phyloP scores from a whole-genome alignment of 2,888 invertebrate species.

The Sericinus montela region DNA sequence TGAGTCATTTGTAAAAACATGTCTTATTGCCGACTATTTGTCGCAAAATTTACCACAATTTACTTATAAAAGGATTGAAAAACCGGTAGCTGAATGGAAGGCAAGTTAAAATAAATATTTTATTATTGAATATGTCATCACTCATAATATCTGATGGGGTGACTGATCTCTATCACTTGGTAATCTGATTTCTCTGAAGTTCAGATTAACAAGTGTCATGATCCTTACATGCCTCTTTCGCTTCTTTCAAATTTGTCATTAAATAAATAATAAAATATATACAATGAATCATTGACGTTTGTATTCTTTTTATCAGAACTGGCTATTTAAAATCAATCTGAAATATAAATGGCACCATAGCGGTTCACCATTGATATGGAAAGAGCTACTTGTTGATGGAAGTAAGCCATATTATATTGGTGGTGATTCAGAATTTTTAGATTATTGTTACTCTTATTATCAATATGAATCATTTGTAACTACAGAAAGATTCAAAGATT shows the following conservation, averaged over 20 bases:
- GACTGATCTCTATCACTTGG: too few relatives aligned
- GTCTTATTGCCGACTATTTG: constrained; percentile 76
- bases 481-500: constrained; percentile 43
- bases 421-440: constrained; percentile 79
- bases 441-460: constrained; percentile 81
- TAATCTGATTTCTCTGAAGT: too few relatives aligned
- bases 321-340: constrained; percentile 70
- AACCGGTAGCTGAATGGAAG: constrained; percentile 71
- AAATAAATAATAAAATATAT: too few relatives aligned
- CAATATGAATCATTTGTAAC: constrained; percentile 53
- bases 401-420: constrained; percentile 80
- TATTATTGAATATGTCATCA: not conserved
- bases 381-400: constrained; percentile 76
- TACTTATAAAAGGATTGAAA: constrained; percentile 67
- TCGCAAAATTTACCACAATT: constrained; percentile 76
- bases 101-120: constrained; percentile 36
- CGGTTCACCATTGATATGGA: constrained; percentile 80
- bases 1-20: constrained; percentile 69
- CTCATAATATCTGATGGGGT: too few relatives aligned
- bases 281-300: not conserved
- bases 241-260: too few relatives aligned
- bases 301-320: constrained; percentile 43
- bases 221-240: too few relatives aligned
- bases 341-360: constrained; percentile 77
- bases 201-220: too few relatives aligned